These are phyloP conservation scores for Argyresthia goedartella DNA, from an alignment of 2,888 invertebrate genomes.

Conservation along the genomic window DNA sequence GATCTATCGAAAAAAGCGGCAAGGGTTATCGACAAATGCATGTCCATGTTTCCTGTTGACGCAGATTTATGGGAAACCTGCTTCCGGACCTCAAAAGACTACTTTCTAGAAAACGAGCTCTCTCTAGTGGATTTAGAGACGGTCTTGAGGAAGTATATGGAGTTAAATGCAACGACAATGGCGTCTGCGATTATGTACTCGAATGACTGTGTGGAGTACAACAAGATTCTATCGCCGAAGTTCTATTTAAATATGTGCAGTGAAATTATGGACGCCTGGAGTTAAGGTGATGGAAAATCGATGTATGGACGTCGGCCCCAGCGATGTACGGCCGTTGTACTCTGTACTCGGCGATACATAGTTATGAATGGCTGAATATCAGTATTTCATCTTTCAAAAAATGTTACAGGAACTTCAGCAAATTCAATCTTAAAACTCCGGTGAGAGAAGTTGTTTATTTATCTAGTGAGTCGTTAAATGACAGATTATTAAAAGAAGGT, in stretches of 20 bases:
- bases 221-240: constrained; percentile 52
- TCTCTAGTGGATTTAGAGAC: constrained; percentile 63
- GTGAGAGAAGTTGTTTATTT: too few relatives aligned
- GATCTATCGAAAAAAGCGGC: constrained; percentile 43
- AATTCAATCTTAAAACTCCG: too few relatives aligned
- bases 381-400: too few relatives aligned
- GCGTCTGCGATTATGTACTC: constrained; percentile 61
- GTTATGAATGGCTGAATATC: too few relatives aligned
- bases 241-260: constrained; percentile 63
- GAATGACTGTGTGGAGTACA: constrained; percentile 53
- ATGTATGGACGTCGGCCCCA: too few relatives aligned
- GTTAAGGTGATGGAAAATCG: constrained; percentile 21
- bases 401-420: too few relatives aligned
- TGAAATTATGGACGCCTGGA: constrained; percentile 59
- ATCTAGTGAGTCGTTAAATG: too few relatives aligned
- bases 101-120: constrained; percentile 46
- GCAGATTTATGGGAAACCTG: constrained; percentile 50
- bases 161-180: constrained; percentile 53
- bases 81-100: constrained; percentile 48
- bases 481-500: too few relatives aligned
- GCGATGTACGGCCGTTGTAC: too few relatives aligned
- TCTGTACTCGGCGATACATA: too few relatives aligned
- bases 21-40: constrained; percentile 45
- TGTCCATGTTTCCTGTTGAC: constrained; percentile 48
- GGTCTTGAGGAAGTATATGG: constrained; percentile 68